Conservation (phyloP, 2,797 vertebrate genomes). For the Macropus fuliginosus region DNA sequence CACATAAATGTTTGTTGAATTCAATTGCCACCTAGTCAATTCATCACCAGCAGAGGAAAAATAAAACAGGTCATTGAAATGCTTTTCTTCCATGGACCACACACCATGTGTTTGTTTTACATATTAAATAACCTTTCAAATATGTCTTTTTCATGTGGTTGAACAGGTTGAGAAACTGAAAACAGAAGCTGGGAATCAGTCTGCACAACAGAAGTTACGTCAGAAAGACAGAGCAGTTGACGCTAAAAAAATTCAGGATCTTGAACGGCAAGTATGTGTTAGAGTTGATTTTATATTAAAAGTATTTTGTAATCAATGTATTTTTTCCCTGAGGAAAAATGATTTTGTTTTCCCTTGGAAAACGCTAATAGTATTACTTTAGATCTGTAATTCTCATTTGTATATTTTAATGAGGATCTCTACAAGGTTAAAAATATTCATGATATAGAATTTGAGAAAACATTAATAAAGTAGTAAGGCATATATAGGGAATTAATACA, state of each 20-base stretch:
- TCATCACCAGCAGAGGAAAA: neutral
- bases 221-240: conserved; percentile 88
- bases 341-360: neutral
- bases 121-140: conserved; percentile 26
- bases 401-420: conserved; percentile 27
- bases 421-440: neutral
- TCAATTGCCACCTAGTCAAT: neutral
- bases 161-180: conserved; percentile 91
- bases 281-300: conserved; percentile 22
- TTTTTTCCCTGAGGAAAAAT: neutral
- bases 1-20: neutral
- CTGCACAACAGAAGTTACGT: conserved; percentile 87
- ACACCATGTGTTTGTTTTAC: neutral
- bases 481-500: neutral
- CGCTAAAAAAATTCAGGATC: conserved; percentile 91
- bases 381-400: conserved; percentile 5
- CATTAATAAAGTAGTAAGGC: conserved; percentile 16
- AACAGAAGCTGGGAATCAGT: conserved; percentile 86
- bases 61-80: neutral
- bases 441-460: conserved; percentile 23
- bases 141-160: conserved; percentile 30
- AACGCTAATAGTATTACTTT: neutral
- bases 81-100: neutral
- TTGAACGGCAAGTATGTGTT: conserved; percentile 90
- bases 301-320: neutral